Percentiles rank a stretch among this genome's conserved stretches.
phyloP scores from a whole-genome alignment of 2,113 vertebrate genomes.

The Hoplias malabaricus region DNA sequence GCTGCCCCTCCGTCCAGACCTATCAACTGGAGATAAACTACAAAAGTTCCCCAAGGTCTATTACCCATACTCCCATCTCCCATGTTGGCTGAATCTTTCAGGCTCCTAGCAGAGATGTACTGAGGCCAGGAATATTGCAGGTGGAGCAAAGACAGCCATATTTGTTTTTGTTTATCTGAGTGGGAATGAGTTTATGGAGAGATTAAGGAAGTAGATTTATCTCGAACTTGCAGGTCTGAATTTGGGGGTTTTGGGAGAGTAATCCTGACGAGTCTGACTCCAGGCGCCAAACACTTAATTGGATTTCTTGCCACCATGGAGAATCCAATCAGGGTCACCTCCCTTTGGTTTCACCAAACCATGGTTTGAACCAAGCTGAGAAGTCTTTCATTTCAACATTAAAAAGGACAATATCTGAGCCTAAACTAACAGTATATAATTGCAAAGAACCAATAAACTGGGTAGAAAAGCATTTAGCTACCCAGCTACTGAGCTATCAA shows the following conservation, averaged over 20 bases:
- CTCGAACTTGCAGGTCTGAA: slow-evolving; percentile 64
- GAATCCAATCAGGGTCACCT: slow-evolving; percentile 68
- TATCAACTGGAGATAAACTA: background rate
- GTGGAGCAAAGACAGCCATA: slow-evolving; percentile 44
- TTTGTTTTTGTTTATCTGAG: slow-evolving; percentile 29
- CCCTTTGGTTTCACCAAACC: slow-evolving; percentile 46
- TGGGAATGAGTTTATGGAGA: slow-evolving; percentile 21
- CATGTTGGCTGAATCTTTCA: background rate
- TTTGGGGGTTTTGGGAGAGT: slow-evolving; percentile 57
- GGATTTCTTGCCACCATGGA: slow-evolving; percentile 65
- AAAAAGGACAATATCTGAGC: background rate
- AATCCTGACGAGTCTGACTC: slow-evolving; percentile 65
- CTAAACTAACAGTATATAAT: background rate
- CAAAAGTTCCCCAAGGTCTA: background rate
- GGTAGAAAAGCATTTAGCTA: background rate
- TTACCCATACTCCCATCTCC: background rate
- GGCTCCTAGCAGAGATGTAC: background rate
- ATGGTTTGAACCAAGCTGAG: slow-evolving; percentile 6
- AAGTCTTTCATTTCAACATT: background rate
- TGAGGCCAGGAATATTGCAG: background rate
- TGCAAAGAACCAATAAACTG: background rate
- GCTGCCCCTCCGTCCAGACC: background rate
- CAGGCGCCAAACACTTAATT: slow-evolving; percentile 66
- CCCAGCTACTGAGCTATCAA: background rate
- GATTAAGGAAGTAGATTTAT: slow-evolving; percentile 70